Conservation (phyloP, 2,888 invertebrate genomes). For the Tetragnatha montana region DNA sequence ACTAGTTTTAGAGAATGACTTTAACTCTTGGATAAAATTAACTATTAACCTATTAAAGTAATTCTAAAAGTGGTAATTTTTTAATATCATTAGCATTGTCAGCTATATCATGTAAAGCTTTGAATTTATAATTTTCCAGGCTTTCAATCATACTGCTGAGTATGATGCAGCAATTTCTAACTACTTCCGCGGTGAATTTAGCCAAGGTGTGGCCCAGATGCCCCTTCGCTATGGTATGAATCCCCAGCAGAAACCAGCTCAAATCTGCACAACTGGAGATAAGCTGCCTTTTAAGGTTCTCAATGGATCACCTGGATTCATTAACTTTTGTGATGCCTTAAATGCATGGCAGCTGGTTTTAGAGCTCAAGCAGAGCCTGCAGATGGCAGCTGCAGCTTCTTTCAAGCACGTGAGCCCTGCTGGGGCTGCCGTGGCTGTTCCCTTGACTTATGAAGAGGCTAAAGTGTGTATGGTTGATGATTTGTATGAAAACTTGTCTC, state of each 20-base stretch:
- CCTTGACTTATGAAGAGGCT: conserved; percentile 85
- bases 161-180: conserved; percentile 96
- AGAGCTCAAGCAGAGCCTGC: conserved; percentile 87
- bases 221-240: conserved; percentile 96
- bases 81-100: no score
- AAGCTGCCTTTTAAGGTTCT: conserved; percentile 89
- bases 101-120: no score
- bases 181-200: conserved; percentile 94
- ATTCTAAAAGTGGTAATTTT: no score
- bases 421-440: conserved; percentile 93
- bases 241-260: conserved; percentile 97
- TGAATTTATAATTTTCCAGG: conserved; percentile 79
- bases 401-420: conserved; percentile 99
- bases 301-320: conserved; percentile 97
- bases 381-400: conserved; percentile 93
- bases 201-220: conserved; percentile 85
- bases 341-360: conserved; percentile 98
- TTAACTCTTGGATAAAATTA: no score
- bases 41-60: no score
- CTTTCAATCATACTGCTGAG: conserved; percentile 95
- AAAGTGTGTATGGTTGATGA: conserved; percentile 96
- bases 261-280: conserved; percentile 87
- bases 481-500: conserved; percentile 83
- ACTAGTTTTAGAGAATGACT: no score
- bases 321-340: conserved; percentile 96